Evolutionary conservation across 2,888 invertebrate species (phyloP), one percentile per base, ranked within the genome.

Genomic region (Drosophila macrospina): DNA sequence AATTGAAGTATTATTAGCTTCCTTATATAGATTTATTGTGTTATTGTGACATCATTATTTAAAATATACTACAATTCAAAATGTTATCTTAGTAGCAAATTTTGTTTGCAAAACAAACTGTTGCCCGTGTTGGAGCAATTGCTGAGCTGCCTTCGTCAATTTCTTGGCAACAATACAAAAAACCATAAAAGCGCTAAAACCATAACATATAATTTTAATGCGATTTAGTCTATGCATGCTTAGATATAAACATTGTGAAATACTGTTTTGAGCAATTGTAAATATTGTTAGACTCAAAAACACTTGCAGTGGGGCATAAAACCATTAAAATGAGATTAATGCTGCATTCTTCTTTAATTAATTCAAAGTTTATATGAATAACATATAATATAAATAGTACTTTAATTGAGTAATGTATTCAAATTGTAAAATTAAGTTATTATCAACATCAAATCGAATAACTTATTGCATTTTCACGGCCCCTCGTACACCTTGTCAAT

Each of bases 111-210:
- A 48, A 68, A 54, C 52, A 66, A 68, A 68, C 52, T 64, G 54
- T 24, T 48, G 59, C 68, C 26, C 7, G 20, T 20, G 20, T 13
- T 20, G 32, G 44, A 52, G 30, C 55, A 48, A 54, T 66, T 75
- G 52, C 69, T 66, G 75, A 79, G 59, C 60, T 52, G 56, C 62
- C 54, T 61, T 69, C 64, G 65, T 26, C 48, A 24, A 45, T 66
- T 78, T 78, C 51, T 87, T 81, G 88, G 86, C 80, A 81, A 41
- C 62, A 45, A 47, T 20, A 54, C 80, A 82, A 69, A 69, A 62
- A 78, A 44, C 42, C 60, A 69, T 69, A 65, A 80, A 71, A 63
- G 47, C 30, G 50, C 39, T 63, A 30, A 80, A 60, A 10, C 16
- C 13, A 30, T 16, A 50, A 20, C n/a, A 47, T 32, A 44, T 39